These are phyloP conservation scores for Enteromius treurensis DNA, from an alignment of 2,797 vertebrate genomes.

Conservation along the genomic window DNA sequence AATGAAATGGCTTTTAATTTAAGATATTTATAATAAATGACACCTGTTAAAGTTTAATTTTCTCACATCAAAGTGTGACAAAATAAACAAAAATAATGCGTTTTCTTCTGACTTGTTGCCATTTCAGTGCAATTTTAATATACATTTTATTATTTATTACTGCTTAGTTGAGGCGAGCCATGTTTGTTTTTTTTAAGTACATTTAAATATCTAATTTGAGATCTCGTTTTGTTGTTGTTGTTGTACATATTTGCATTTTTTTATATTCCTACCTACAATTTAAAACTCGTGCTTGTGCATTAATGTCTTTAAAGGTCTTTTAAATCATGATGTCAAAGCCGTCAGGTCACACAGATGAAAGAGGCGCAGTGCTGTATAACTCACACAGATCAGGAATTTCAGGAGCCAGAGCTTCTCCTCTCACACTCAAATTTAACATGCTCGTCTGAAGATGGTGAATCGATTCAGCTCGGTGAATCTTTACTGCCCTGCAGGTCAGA, in stretches of 20 bases:
- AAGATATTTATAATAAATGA: background rate
- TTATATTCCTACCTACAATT: background rate
- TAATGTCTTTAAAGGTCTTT: slow-evolving; percentile 49
- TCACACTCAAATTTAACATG: slow-evolving; percentile 77
- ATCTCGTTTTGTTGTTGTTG: background rate
- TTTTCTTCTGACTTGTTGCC: background rate
- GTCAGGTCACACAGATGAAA: slow-evolving; percentile 68
- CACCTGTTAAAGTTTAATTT: background rate
- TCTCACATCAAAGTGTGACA: background rate
- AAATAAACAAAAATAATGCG: background rate
- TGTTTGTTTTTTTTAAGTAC: no score
- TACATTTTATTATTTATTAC: background rate
- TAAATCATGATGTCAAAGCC: slow-evolving; percentile 69
- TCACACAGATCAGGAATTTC: slow-evolving; percentile 20
- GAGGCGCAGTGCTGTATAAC: slow-evolving; percentile 46
- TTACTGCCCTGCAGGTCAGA: slow-evolving; percentile 70
- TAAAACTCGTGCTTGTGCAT: background rate
- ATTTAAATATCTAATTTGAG: background rate
- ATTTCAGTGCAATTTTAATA: background rate
- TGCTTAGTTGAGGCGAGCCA: background rate
- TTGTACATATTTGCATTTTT: background rate
- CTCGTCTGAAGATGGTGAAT: slow-evolving; percentile 79
- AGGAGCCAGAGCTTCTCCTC: slow-evolving; percentile 74
- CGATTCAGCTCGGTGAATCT: slow-evolving; percentile 72
- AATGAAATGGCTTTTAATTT: background rate